Conservation (phyloP, 2,888 invertebrate species). For the Drosophila lacicola region DNA sequence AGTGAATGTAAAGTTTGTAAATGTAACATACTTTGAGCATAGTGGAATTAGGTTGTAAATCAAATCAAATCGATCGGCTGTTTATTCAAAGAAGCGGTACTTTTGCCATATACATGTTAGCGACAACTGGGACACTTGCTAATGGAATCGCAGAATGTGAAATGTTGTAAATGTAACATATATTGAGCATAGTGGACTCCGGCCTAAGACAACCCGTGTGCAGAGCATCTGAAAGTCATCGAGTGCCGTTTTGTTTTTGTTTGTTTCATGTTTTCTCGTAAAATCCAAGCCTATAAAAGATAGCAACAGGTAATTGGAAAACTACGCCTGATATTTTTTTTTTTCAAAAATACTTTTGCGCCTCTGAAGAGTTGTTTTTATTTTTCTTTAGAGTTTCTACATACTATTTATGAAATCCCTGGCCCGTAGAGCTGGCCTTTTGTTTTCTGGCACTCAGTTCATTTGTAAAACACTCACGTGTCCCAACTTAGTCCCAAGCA, state of each 20-base stretch:
- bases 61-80: too few relatives aligned
- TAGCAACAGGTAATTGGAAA: conserved; percentile 46
- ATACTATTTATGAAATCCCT: conserved; percentile 66
- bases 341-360: conserved; percentile 50
- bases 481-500: conserved; percentile 47
- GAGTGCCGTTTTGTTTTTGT: background rate
- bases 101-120: too few relatives aligned
- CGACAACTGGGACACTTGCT: too few relatives aligned
- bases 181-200: too few relatives aligned
- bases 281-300: conserved; percentile 45
- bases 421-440: conserved; percentile 14
- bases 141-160: too few relatives aligned
- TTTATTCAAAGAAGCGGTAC: too few relatives aligned
- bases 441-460: conserved; percentile 27
- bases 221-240: conserved; percentile 31
- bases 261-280: conserved; percentile 20
- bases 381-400: conserved; percentile 50
- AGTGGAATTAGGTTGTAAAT: too few relatives aligned
- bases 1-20: too few relatives aligned
- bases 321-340: conserved; percentile 57
- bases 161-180: too few relatives aligned
- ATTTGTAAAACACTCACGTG: conserved; percentile 74
- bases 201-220: background rate
- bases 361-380: conserved; percentile 25
- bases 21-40: too few relatives aligned